A percentile compares a stretch with the other conserved stretches of the same genome.
Evolutionary conservation across 2,113 vertebrate genomes (phyloP).

Genomic region (Peucedramus taeniatus): DNA sequence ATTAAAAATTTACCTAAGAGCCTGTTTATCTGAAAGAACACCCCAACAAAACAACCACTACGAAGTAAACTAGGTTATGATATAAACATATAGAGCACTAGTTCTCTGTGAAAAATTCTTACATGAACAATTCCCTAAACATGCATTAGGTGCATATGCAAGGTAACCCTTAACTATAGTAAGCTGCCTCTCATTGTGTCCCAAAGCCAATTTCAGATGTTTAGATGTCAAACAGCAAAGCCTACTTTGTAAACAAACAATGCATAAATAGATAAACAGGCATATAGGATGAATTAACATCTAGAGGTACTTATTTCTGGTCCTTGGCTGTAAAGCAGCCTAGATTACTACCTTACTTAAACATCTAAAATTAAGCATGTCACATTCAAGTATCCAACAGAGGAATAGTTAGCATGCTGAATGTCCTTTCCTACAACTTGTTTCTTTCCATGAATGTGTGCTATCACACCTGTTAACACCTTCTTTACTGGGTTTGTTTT

Average conservation of each 20-base stretch:
- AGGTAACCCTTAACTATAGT: not conserved
- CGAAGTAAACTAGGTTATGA: not conserved
- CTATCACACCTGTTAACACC: not conserved
- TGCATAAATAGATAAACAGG: not conserved
- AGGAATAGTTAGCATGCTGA: not conserved
- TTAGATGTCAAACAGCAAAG: not conserved
- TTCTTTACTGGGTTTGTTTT: not conserved
- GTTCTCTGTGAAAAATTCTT: not conserved
- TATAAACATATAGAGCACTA: not conserved
- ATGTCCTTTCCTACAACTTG: not conserved
- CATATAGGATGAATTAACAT: not conserved
- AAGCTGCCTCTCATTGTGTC: not conserved
- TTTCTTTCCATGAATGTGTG: not conserved
- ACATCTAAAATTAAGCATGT: not conserved
- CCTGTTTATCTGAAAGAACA: not conserved
- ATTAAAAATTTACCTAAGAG: not conserved
- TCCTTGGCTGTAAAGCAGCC: not conserved
- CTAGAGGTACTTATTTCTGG: not conserved
- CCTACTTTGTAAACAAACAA: not conserved
- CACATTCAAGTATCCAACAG: not conserved
- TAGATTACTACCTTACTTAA: not conserved
- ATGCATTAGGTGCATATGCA: not conserved
- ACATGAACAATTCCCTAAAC: not conserved
- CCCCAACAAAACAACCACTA: not conserved
- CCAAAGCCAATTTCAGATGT: not conserved